Base-by-base conservation (phyloP, 2,113 vertebrate genomes). In the Fregetta grallaria region DNA sequence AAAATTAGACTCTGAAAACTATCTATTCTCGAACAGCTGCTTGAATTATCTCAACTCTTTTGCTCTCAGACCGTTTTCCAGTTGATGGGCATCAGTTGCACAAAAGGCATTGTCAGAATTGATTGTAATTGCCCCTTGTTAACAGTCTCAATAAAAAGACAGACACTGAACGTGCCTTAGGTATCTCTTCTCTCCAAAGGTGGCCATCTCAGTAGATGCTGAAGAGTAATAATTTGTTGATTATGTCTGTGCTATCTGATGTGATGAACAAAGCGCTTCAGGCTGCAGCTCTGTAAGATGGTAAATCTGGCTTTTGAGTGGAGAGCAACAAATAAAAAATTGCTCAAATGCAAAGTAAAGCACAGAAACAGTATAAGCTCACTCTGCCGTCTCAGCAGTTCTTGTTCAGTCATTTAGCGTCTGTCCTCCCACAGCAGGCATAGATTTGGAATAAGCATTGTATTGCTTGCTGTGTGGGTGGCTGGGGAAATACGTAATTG, bases 371-470 rank as follows among this genome's bases (percentile, higher is more conserved):
- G 61, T 36, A 13, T 9, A 89, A 44, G 17, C 61, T 63, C 47
- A n/a, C 38, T 88, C 36, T 94, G 93, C 94, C 91, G 59, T 32
- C 79, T 92, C 91, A 95, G 95, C 88, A 94, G n/a, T 73, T 96
- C 67, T 71, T 73, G 22, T 47, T 84, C 90, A 81, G 26, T 65
- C 75, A 36, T 71, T 95, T 84, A 88, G 34, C 6, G 5, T 87
- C 72, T 92, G 91, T 92, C 61, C 73, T 91, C 80, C 80, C 83
- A 86, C 76, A 74, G 65, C 68, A 84, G 65, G 50, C 59, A 44
- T 1, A 78, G 76, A 84, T 84, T 85, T 87, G 86, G 83, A 86
- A 61, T 17, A 40, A 88, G 58, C 13, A 50, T 74, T 86, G 65
- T 50, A 59, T 44, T 84, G 15, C 47, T 94, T 58, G 23, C 49